Conservation (phyloP, 2,113 vertebrate genomes). For the Anoplopoma fimbria region DNA sequence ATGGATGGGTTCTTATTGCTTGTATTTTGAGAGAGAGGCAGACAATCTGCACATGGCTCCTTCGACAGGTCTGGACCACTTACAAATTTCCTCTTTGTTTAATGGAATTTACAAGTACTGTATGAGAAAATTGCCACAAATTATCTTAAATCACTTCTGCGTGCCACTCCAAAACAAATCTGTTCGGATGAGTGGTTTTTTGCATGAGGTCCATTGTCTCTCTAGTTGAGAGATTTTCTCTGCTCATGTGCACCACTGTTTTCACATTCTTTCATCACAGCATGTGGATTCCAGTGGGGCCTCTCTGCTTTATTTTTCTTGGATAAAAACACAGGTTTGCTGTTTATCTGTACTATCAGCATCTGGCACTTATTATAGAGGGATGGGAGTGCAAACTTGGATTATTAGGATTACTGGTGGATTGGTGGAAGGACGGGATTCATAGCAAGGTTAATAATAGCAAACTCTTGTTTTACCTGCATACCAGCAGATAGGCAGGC, state of each 20-base stretch:
- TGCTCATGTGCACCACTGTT: conserved; percentile 63
- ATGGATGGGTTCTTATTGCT: not conserved
- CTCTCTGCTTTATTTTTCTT: conserved; percentile 80
- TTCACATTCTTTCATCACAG: conserved; percentile 79
- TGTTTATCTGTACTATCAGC: conserved; percentile 81
- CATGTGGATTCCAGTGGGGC: conserved; percentile 70
- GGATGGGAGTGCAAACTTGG: conserved; percentile 73
- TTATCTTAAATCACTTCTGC: not conserved
- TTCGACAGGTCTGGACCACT: not conserved
- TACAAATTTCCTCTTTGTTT: not conserved
- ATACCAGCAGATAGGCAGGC: conserved; percentile 53
- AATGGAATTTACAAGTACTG: not conserved
- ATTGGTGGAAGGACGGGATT: conserved; percentile 71
- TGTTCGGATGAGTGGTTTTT: conserved; percentile 2
- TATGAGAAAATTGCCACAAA: not conserved
- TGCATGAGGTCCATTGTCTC: conserved; percentile 14
- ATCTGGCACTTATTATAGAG: conserved; percentile 83
- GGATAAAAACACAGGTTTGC: conserved; percentile 79
- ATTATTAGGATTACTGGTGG: conserved; percentile 82
- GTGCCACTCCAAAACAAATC: conserved; percentile 14
- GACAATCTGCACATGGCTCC: not conserved
- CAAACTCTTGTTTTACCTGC: conserved; percentile 71
- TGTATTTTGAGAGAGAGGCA: not conserved
- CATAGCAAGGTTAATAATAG: conserved; percentile 78
- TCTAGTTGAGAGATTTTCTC: conserved; percentile 45